Percentiles rank a stretch among this genome's conserved stretches.
Evolutionary conservation across 2,888 invertebrate genomes (phyloP).

Genomic region (Clivina fossor): DNA sequence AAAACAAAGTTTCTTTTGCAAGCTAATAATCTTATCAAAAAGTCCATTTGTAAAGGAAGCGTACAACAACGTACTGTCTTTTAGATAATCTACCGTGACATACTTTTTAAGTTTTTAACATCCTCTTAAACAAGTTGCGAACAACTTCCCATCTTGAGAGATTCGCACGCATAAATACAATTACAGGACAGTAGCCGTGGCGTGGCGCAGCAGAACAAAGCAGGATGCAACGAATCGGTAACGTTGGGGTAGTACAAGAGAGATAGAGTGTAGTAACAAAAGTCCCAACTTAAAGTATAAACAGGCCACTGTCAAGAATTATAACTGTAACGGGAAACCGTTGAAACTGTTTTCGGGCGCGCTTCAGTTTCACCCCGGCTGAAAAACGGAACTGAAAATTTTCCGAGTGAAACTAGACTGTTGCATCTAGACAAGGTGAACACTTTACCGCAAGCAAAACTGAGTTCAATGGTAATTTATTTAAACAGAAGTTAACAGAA

Average conservation of each 20-base stretch:
- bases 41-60: slow-evolving; percentile 26
- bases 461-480: too few species aligned
- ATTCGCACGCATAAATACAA: slow-evolving; percentile 27
- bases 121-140: slow-evolving; percentile 24
- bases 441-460: too few species aligned
- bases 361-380: too few species aligned
- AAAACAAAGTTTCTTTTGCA: slow-evolving; percentile 10
- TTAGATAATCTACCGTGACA: slow-evolving; percentile 25
- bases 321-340: slow-evolving; percentile 32
- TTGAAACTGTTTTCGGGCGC: too few species aligned
- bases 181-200: slow-evolving; percentile 10
- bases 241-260: too few species aligned
- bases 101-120: slow-evolving; percentile 31
- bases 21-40: slow-evolving; percentile 16
- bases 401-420: too few species aligned
- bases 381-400: too few species aligned
- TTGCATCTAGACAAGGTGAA: too few species aligned
- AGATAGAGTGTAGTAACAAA: too few species aligned
- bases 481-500: too few species aligned
- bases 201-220: not conserved
- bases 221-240: too few species aligned
- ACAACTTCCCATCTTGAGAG: slow-evolving; percentile 11
- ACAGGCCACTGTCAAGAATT: slow-evolving; percentile 22
- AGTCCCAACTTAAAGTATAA: slow-evolving; percentile 5
- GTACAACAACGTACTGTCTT: slow-evolving; percentile 9